phyloP scores from a whole-genome alignment of 1,140 invertebrate genomes.

The Drosophila persimilis region DNA sequence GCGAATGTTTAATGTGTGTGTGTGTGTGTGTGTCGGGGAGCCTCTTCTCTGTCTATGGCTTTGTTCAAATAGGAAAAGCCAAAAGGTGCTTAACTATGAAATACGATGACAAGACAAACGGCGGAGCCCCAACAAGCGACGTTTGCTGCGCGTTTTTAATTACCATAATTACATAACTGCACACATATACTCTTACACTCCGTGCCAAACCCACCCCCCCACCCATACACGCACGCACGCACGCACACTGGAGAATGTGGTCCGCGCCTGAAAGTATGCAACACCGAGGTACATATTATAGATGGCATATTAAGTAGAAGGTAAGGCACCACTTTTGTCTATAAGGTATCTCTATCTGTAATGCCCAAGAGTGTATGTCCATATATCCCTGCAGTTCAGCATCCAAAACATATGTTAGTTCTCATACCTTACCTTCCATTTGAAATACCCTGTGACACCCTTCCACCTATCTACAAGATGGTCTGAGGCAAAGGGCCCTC shows the following conservation, averaged over 20 bases:
- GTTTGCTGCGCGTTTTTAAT: slow-evolving; percentile 66
- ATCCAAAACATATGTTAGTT: no score
- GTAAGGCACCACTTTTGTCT: no score
- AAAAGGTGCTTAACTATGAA: slow-evolving; percentile 64
- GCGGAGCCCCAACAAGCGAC: slow-evolving; percentile 2
- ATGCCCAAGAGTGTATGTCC: no score
- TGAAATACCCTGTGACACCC: no score
- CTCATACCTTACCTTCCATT: no score
- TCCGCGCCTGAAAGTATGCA: slow-evolving; percentile 70
- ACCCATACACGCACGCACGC: slow-evolving; percentile 8
- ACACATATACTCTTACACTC: slow-evolving; percentile 20
- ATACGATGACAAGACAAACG: slow-evolving; percentile 57
- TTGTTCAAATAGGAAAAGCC: slow-evolving; percentile 50
- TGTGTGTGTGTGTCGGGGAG: not conserved
- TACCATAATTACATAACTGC: slow-evolving; percentile 79
- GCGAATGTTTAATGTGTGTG: slow-evolving; percentile 1
- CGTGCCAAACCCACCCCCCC: no score
- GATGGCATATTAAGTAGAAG: no score
- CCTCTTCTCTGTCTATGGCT: slow-evolving; percentile 20
- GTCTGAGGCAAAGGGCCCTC: not conserved
- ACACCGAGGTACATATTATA: no score
- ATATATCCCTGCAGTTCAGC: no score
- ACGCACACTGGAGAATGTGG: slow-evolving; percentile 41
- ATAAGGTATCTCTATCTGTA: no score
- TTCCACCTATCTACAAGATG: no score